Base-by-base conservation (phyloP, 2,888 invertebrate species). In the Melanostoma mellinum region DNA sequence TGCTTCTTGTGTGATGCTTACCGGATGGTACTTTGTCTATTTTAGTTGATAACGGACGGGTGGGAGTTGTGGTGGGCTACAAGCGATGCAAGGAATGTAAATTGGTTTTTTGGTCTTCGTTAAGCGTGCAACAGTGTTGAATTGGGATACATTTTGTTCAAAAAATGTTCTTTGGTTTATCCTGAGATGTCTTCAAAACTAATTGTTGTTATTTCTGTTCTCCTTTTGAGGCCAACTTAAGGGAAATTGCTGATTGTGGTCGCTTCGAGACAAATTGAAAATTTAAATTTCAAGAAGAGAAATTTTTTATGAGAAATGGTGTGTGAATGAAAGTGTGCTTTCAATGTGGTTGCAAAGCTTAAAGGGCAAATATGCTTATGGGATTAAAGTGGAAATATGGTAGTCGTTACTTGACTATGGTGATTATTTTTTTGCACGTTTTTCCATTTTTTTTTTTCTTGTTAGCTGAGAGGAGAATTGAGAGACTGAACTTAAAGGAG, bases 61-160 rank as follows among this genome's bases (percentile, higher is more conserved):
- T n/a, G 40, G 67, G 52, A 38, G 61, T 60, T 53, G 38, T 48
- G 71, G 60, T 60, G 69, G 63, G 38, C 58, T 71, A 20, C 46
- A 36, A 40, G 63, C 46, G 73, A 78, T 82, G 74, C 74, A 75
- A 71, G 71, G 79, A 84, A 84, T 84, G 84, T 79, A 84, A 79
- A 84, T 84, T 84, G 79, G 79, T 84, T 84, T 63, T 79, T 75
- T 75, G 69, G 74, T 79, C 84, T 79, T 79, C 79, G 82, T 82
- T 82, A 79, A 79, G 58, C 69, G 79, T 84, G 84, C 84, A 84
- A 84, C 84, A 84, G 69, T 79, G 79, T 84, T 79, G 84, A 79
- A 74, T 84, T 73, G 50, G 40, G 71, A 75, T 56, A 61, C 71
- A 84, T 75, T 79, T 79, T 71, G 74, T 75, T 74, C 20, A 48